Base-by-base conservation (phyloP, 2,797 vertebrate genomes). In the Gambusia yucatana region DNA sequence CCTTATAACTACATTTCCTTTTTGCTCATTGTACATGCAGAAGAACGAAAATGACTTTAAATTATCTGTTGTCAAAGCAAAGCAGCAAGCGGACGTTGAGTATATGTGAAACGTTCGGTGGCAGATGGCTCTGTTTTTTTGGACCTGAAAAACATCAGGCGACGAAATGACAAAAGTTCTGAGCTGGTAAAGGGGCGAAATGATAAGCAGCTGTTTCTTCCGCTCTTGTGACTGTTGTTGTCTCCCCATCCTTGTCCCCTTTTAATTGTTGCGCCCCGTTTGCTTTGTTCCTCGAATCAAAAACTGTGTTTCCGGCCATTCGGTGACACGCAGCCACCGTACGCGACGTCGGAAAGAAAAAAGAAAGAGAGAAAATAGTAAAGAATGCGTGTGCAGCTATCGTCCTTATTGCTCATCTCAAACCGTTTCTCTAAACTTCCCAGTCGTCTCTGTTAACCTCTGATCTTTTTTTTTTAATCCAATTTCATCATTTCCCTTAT, bases 331-430 rank as follows among this genome's bases (percentile, higher is more conserved):
- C 25, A 14, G 10, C 25, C 9, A 41, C 16, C 2, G 14, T 17
- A 67, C 9, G 17, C 36, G 22, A 11, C n/a, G 0, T 9, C 39
- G 16, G 20, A 13, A 69, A 44, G 10, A 44, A 67, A 67, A 22
- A 50, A 8, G 3, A 25, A 20, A 69, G 22, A 69, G 22, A 43
- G 36, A 43, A 43, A 25, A 69, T 11, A 25, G 39, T 13, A 90
- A 91, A 89, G 81, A 80, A 84, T 57, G 79, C 82, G 83, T 59
- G 87, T 87, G 82, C 44, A 77, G 78, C 77, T 87, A 90, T 92
- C 87, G 83, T 82, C 78, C 84, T 90, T 88, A 89, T 90, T 92
- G 43, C 43, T 73, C 74, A 86, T 90, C 90, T 83, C 86, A 69
- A 87, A 84, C 89, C 84, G 86, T 74, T 76, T 77, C 63, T 84